Base-by-base conservation (phyloP, 1,140 invertebrate genomes). In the Theocolax elegans region DNA sequence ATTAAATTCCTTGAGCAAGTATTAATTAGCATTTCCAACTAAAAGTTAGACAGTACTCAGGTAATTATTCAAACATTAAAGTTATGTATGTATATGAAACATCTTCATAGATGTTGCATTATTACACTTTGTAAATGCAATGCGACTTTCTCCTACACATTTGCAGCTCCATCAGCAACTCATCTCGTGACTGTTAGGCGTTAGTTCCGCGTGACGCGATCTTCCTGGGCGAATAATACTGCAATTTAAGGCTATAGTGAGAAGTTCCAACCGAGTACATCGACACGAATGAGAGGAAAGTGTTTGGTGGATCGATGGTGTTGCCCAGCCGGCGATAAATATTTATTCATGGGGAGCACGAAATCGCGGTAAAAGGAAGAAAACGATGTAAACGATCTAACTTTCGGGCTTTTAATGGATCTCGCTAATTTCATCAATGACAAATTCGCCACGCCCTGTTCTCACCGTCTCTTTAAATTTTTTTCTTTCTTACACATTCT, bases 161-260 rank as follows among this genome's bases (percentile, higher is more conserved):
- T 23, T 38, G 9, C 40, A 21, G 60, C 67, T 69, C 31, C n/a
- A 63, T 72, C 66, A 66, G 62, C 74, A 69, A 59, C 63, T 68
- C 67, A 71, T 76, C 70, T 72, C 72, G 67, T 72, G 72, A 67
- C 73, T 73, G 3, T 31, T 1, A 62, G 65, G 67, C 66, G 46
- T 69, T 69, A 63, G 27, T 31, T 13, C 40, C 13, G 19, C 15
- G 46, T 53, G 48, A 60, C 48, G n/a, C 27, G 49, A 69, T 63
- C 58, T 63, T 69, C 31, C 59, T 54, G 49, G 8, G 10, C 42
- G 59, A 69, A 69, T 63, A 63, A 69, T 69, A 35, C 40, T 25
- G 51, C 42, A 63, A 69, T 69, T 69, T 63, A 63, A 23, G 48
- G 17, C 1, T 31, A 25, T 0, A 42, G 9, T n/a, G 25, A 19